Evolutionary conservation across 2,888 invertebrate genomes (phyloP).

Genomic region (Ceriagrion tenellum): DNA sequence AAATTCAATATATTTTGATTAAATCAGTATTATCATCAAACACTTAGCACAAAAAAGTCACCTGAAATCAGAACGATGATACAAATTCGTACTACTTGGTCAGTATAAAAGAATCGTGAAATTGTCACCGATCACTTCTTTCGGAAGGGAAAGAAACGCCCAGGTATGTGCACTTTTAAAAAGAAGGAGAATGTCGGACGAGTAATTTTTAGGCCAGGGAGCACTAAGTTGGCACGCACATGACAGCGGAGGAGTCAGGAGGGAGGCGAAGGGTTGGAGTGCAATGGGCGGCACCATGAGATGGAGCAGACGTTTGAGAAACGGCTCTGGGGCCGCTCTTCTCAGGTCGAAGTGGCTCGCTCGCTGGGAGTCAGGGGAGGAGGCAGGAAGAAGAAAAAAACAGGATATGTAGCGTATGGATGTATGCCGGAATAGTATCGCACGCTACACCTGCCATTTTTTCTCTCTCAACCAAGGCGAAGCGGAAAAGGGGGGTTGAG

Average conservation of each 20-base stretch:
- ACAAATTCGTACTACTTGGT: too few relatives aligned
- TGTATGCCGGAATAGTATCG: conserved; percentile 15
- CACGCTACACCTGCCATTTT: not conserved
- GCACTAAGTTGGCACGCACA: not conserved
- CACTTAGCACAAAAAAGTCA: too few relatives aligned
- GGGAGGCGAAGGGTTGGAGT: not conserved
- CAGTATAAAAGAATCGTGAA: not conserved
- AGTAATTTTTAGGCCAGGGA: not conserved
- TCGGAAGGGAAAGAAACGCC: not conserved
- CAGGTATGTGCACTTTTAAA: not conserved
- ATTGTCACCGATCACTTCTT: not conserved
- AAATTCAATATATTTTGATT: too few relatives aligned
- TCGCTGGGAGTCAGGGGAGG: not conserved
- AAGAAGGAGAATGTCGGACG: not conserved
- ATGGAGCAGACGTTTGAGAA: not conserved
- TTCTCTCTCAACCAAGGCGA: not conserved
- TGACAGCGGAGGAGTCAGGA: not conserved
- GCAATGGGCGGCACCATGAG: not conserved
- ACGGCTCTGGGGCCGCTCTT: not conserved
- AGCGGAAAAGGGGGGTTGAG: conserved; percentile 11
- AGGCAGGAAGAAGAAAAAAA: not conserved
- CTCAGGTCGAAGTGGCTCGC: not conserved
- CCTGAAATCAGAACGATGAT: too few relatives aligned
- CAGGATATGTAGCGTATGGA: not conserved
- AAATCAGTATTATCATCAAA: too few relatives aligned